Evolutionary conservation across 2,113 vertebrate genomes (phyloP).

Genomic region (Oryzias woworae): DNA sequence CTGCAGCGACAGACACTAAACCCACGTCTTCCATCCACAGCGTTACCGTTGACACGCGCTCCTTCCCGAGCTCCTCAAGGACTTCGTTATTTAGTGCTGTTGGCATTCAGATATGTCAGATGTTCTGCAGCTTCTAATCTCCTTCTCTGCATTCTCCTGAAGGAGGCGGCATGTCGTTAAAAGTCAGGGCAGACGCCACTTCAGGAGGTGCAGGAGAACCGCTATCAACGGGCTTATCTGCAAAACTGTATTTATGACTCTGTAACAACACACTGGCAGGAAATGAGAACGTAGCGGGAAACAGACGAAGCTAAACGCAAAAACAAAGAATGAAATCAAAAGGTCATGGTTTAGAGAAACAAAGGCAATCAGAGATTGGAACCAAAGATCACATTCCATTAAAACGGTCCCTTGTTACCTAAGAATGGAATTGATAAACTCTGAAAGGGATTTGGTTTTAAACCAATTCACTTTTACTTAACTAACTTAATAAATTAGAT

Average conservation of each 20-base stretch:
- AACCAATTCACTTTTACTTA: no score
- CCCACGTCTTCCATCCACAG: not conserved
- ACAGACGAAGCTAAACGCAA: constrained; percentile 6
- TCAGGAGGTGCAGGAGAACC: constrained; percentile 20
- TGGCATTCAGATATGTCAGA: constrained; percentile 60
- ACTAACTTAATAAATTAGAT: no score
- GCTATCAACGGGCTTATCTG: constrained; percentile 7
- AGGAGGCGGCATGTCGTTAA: constrained; percentile 43
- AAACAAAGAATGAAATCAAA: constrained; percentile 3
- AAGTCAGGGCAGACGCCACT: constrained; percentile 45
- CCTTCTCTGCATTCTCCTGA: constrained; percentile 21
- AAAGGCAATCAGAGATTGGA: no score
- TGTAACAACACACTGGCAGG: not conserved
- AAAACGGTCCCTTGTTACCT: no score
- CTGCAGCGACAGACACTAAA: not conserved
- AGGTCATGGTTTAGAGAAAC: no score
- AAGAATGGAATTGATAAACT: no score
- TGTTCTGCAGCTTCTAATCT: constrained; percentile 52
- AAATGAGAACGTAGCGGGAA: not conserved
- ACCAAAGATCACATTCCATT: no score
- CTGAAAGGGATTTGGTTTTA: no score
- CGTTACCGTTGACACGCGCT: constrained; percentile 29
- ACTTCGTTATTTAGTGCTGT: constrained; percentile 41
- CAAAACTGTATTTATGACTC: constrained; percentile 23
- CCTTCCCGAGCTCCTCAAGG: constrained; percentile 24